phyloP scores from a whole-genome alignment of 2,888 invertebrate genomes.

The Bedellia somnulentella region DNA sequence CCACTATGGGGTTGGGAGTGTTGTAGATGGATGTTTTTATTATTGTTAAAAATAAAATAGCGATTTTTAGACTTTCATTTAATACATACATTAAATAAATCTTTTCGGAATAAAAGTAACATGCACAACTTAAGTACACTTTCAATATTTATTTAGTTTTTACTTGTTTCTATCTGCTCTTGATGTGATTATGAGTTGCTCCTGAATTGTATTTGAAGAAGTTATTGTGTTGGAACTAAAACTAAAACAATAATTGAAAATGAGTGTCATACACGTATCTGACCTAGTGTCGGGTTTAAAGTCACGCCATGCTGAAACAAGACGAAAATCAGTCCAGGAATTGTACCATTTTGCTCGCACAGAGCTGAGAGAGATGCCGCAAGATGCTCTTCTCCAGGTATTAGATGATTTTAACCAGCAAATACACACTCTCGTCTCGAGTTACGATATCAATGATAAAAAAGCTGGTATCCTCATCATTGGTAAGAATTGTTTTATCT shows the following conservation, averaged over 20 bases:
- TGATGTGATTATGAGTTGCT: too few species aligned
- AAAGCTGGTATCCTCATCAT: conserved; percentile 95
- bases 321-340: conserved; percentile 84
- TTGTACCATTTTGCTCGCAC: conserved; percentile 87
- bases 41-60: too few species aligned
- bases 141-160: too few species aligned
- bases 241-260: conserved; percentile 8
- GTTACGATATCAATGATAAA: conserved; percentile 88
- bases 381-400: conserved; percentile 81
- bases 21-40: too few species aligned
- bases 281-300: conserved; percentile 85
- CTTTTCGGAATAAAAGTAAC: too few species aligned
- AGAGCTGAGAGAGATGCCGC: conserved; percentile 83
- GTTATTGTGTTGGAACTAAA: too few species aligned
- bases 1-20: too few species aligned
- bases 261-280: conserved; percentile 57
- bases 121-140: too few species aligned
- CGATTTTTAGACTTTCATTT: too few species aligned
- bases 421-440: conserved; percentile 92
- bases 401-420: conserved; percentile 94
- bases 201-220: too few species aligned
- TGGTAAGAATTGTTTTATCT: conserved; percentile 52
- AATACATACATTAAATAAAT: too few species aligned
- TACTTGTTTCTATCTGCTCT: too few species aligned
- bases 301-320: conserved; percentile 81